These are phyloP conservation scores for Amiota minor DNA, from an alignment of 2,888 invertebrate species.

Conservation along the genomic window DNA sequence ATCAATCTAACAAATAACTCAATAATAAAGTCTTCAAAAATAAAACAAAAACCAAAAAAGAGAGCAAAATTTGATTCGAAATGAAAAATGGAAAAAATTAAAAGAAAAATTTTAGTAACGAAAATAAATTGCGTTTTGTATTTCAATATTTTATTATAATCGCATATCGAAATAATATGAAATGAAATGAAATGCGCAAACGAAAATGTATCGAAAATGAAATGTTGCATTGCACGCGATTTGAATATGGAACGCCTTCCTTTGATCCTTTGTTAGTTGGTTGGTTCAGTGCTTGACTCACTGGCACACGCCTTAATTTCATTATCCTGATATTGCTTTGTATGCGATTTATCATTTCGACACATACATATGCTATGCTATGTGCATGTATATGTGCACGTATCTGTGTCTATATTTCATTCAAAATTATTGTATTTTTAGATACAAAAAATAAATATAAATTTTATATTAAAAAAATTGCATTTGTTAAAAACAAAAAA, in stretches of 20 bases:
- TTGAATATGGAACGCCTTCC: background rate
- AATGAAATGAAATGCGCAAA: constrained; percentile 38
- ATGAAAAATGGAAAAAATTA: background rate
- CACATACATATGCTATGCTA: constrained; percentile 4
- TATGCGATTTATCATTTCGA: constrained; percentile 8
- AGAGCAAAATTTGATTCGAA: background rate
- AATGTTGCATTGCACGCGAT: constrained; percentile 55
- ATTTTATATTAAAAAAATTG: no score
- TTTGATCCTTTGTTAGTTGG: background rate
- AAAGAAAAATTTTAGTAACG: constrained; percentile 43
- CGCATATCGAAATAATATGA: constrained; percentile 52
- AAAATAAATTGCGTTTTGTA: constrained; percentile 62
- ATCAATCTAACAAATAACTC: constrained; percentile 29
- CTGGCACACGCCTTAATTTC: constrained; percentile 16
- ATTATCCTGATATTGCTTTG: constrained; percentile 17
- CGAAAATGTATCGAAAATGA: constrained; percentile 26
- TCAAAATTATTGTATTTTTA: no score
- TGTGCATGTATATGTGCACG: background rate
- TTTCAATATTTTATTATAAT: constrained; percentile 65
- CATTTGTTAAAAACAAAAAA: no score
- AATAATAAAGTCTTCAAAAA: constrained; percentile 25
- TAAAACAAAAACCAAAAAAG: constrained; percentile 1
- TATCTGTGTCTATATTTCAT: no score
- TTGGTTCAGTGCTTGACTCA: background rate
- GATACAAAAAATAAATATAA: no score